phyloP scores from a whole-genome alignment of 2,113 vertebrate genomes.

The Stegastes partitus region DNA sequence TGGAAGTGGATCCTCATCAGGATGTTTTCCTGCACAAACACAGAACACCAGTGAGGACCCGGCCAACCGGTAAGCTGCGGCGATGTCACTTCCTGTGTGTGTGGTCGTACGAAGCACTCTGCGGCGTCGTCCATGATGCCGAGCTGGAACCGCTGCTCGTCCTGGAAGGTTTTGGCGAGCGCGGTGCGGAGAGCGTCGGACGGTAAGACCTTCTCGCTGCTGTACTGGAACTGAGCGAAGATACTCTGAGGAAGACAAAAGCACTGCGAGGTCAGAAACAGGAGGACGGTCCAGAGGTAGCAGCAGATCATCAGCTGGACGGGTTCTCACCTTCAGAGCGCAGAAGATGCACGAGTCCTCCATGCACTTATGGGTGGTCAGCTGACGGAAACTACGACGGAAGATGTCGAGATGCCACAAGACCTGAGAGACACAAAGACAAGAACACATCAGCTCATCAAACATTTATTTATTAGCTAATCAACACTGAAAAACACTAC shows the following conservation, averaged over 20 bases:
- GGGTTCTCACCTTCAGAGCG: conserved; percentile 92
- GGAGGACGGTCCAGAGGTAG: neutral
- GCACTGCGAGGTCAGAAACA: conserved; percentile 8
- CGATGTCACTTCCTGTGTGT: neutral
- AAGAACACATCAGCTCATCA: too few species aligned
- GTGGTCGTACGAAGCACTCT: conserved; percentile 93
- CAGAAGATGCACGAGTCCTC: conserved; percentile 99
- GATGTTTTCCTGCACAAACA: conserved; percentile 90
- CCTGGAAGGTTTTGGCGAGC: conserved; percentile 97
- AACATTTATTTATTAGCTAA: too few species aligned
- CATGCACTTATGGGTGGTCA: conserved; percentile 95
- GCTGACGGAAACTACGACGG: conserved; percentile 95
- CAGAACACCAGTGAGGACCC: neutral
- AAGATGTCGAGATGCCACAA: conserved; percentile 99
- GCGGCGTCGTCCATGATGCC: conserved; percentile 99
- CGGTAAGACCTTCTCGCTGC: conserved; percentile 94
- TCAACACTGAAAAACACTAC: too few species aligned
- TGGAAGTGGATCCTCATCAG: conserved; percentile 98
- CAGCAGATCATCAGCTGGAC: neutral
- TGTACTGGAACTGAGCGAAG: conserved; percentile 97
- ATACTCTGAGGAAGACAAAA: conserved; percentile 86
- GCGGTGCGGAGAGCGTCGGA: conserved; percentile 95
- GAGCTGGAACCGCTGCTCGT: conserved; percentile 96
- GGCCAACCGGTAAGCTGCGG: neutral
- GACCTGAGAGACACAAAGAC: conserved; percentile 83